phyloP scores from a whole-genome alignment of 2,888 invertebrate genomes.

The Philaethria dido region DNA sequence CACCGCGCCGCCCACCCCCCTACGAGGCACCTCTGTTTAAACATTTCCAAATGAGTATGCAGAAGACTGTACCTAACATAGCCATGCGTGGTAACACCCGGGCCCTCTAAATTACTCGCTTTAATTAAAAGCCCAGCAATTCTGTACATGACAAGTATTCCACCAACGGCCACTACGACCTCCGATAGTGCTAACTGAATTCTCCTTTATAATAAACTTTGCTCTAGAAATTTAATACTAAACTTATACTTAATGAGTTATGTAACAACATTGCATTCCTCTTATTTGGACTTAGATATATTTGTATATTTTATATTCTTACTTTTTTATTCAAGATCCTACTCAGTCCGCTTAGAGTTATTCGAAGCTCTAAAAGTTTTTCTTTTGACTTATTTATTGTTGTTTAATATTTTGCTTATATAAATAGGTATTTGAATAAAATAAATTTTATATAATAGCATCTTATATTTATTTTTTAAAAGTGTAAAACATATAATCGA shows the following conservation, averaged over 20 bases:
- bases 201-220: constrained; percentile 45
- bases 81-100: constrained; percentile 65
- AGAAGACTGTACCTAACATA: constrained; percentile 76
- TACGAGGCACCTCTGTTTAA: constrained; percentile 66
- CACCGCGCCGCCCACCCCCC: constrained; percentile 64
- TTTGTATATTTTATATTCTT: background rate
- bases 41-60: constrained; percentile 83
- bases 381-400: background rate
- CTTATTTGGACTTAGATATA: background rate
- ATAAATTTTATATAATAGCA: background rate
- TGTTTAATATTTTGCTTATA: background rate
- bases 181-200: constrained; percentile 69
- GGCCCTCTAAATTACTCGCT: constrained; percentile 80
- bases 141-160: constrained; percentile 82
- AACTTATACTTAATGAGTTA: constrained; percentile 10
- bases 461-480: background rate
- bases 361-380: background rate
- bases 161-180: constrained; percentile 60
- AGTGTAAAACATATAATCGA: constrained; percentile 29
- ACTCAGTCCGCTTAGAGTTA: background rate
- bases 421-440: background rate
- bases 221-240: constrained; percentile 18
- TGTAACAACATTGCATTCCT: constrained; percentile 5
- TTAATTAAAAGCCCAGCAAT: constrained; percentile 82
- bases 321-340: background rate